phyloP scores from a whole-genome alignment of 1,140 invertebrate genomes.

The Caenorhabditis briggsae region DNA sequence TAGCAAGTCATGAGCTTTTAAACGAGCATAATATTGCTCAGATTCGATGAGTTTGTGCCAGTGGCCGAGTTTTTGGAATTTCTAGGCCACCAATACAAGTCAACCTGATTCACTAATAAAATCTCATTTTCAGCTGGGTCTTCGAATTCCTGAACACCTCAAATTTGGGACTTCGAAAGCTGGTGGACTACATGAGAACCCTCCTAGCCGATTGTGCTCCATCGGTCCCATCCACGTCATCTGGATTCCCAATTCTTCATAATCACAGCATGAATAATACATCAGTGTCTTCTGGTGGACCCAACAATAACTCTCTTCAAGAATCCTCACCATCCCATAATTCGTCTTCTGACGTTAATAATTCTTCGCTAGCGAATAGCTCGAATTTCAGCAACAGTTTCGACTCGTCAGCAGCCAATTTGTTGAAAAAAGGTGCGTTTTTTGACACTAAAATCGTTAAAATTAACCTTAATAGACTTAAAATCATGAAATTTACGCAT shows the following conservation, averaged over 20 bases:
- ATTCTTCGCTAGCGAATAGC: background rate
- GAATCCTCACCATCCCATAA: background rate
- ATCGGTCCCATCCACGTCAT: conserved; percentile 50
- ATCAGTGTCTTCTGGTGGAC: background rate
- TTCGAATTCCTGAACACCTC: conserved; percentile 95
- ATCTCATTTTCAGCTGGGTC: conserved; percentile 84
- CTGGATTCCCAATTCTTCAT: conserved; percentile 18
- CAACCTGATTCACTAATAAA: too few species aligned
- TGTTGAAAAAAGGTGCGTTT: conserved; percentile 38
- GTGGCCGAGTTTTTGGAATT: background rate
- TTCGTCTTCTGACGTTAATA: background rate
- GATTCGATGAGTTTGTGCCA: too few species aligned
- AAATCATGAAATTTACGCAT: background rate
- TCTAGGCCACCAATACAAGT: background rate
- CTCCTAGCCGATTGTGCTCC: conserved; percentile 55
- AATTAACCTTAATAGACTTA: background rate
- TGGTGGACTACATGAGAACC: conserved; percentile 88
- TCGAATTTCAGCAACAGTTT: background rate
- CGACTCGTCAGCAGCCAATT: conserved; percentile 7
- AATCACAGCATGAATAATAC: background rate
- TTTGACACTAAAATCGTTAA: background rate
- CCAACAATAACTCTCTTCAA: background rate
- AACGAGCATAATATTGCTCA: too few species aligned
- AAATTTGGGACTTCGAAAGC: conserved; percentile 93
- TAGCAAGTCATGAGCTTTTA: too few species aligned